phyloP scores from a whole-genome alignment of 2,113 vertebrate species.

The Archocentrus centrarchus region DNA sequence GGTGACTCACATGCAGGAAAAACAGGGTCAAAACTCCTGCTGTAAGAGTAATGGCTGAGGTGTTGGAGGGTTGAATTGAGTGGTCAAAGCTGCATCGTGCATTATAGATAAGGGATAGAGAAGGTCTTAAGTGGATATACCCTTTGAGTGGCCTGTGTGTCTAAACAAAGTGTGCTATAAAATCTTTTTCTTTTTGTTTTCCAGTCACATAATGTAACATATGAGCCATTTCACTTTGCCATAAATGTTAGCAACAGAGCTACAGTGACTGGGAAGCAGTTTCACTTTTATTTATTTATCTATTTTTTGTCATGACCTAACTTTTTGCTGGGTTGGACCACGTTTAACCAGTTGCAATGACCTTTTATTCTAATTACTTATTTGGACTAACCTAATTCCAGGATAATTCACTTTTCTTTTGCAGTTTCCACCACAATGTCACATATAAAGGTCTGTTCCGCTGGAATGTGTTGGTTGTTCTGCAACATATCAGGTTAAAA shows the following conservation, averaged over 20 bases:
- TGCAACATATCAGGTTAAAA: neutral
- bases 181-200: slow-evolving; percentile 31
- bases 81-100: slow-evolving; percentile 46
- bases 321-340: neutral
- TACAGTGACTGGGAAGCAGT: neutral
- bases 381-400: neutral
- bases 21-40: slow-evolving; percentile 1
- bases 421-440: neutral
- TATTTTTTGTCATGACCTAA: neutral
- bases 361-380: neutral
- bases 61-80: slow-evolving; percentile 35
- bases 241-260: neutral
- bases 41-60: slow-evolving; percentile 15
- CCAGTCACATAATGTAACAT: neutral
- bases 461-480: neutral
- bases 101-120: slow-evolving; percentile 66
- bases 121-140: slow-evolving; percentile 57
- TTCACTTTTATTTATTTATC: neutral
- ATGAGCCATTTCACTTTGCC: neutral
- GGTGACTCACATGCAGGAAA: slow-evolving; percentile 5
- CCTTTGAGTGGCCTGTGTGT: slow-evolving; percentile 45
- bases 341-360: neutral
- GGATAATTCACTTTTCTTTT: neutral
- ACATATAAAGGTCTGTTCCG: neutral
- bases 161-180: slow-evolving; percentile 31